Evolutionary conservation across 2,888 invertebrate genomes (phyloP).

Genomic region (Agrochola macilenta): DNA sequence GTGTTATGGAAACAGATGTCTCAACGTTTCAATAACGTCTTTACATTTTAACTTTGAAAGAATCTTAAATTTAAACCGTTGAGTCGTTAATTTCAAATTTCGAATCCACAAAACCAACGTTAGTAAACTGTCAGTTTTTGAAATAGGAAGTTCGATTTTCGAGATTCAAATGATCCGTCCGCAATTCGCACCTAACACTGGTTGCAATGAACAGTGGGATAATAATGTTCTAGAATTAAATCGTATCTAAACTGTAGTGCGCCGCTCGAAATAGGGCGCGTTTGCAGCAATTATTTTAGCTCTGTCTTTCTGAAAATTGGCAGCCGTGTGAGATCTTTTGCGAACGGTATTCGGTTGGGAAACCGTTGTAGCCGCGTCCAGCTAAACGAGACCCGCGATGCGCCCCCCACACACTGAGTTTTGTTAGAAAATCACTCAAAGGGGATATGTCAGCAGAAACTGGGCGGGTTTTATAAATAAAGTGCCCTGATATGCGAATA

Average conservation of each 20-base stretch:
- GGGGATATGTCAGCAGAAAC: slow-evolving; percentile 79
- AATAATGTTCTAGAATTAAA: slow-evolving; percentile 87
- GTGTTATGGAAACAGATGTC: slow-evolving; percentile 57
- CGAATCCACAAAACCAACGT: not conserved
- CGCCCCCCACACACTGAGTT: slow-evolving; percentile 68
- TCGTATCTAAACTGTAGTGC: slow-evolving; percentile 85
- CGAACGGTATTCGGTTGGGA: slow-evolving; percentile 89
- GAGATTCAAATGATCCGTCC: slow-evolving; percentile 43
- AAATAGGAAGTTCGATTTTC: slow-evolving; percentile 42
- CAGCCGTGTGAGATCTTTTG: slow-evolving; percentile 89
- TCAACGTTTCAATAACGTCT: slow-evolving; percentile 52
- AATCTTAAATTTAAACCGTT: not conserved
- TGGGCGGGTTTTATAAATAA: slow-evolving; percentile 87
- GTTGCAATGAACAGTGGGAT: slow-evolving; percentile 77
- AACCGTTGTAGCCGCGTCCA: slow-evolving; percentile 86
- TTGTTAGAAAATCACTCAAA: slow-evolving; percentile 68
- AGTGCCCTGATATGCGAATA: slow-evolving; percentile 88
- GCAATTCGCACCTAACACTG: slow-evolving; percentile 50
- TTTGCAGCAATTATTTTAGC: slow-evolving; percentile 90
- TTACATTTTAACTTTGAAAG: slow-evolving; percentile 31
- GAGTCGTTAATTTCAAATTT: slow-evolving; percentile 9
- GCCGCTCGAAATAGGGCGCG: slow-evolving; percentile 89
- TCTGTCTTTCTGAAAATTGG: slow-evolving; percentile 91
- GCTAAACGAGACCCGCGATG: slow-evolving; percentile 74
- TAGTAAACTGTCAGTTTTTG: slow-evolving; percentile 12